These are phyloP conservation scores for Leptodactylus fallax DNA, from an alignment of 2,797 vertebrate species.

Conservation along the genomic window DNA sequence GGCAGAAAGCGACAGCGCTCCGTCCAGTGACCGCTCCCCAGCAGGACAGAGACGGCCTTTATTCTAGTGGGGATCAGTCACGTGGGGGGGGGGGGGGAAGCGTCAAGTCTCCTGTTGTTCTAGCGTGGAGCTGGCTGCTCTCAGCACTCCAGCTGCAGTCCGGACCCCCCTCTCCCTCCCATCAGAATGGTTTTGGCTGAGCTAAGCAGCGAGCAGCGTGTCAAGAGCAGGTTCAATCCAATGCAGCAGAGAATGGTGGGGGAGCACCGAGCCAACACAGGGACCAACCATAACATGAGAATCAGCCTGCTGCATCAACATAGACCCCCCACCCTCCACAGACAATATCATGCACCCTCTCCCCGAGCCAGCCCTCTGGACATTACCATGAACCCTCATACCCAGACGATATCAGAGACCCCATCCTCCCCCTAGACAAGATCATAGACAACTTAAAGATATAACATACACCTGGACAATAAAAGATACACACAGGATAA, in stretches of 20 bases:
- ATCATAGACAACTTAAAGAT: no score
- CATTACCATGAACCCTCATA: no score
- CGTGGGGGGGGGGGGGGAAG: background rate
- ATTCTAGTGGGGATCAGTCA: background rate
- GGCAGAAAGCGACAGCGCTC: background rate
- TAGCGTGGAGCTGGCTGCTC: background rate
- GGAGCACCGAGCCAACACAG: background rate
- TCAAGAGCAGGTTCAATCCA: background rate
- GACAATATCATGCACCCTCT: no score
- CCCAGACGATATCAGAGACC: no score
- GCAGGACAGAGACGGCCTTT: background rate
- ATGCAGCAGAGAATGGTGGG: background rate
- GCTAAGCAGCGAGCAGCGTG: background rate
- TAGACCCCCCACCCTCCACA: no score
- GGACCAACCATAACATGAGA: background rate
- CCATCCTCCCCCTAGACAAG: no score
- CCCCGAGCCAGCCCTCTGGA: no score
- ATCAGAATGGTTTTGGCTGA: constrained; percentile 5
- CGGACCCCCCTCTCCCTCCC: background rate
- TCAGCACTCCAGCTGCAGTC: background rate
- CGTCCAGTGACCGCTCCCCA: background rate
- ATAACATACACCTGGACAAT: no score
- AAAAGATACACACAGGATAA: no score
- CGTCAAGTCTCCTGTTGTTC: background rate
- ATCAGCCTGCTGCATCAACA: background rate